Percentiles rank a stretch among this genome's conserved stretches.
Conservation (phyloP, 2,113 vertebrate genomes). For the Nematolebias whitei region DNA sequence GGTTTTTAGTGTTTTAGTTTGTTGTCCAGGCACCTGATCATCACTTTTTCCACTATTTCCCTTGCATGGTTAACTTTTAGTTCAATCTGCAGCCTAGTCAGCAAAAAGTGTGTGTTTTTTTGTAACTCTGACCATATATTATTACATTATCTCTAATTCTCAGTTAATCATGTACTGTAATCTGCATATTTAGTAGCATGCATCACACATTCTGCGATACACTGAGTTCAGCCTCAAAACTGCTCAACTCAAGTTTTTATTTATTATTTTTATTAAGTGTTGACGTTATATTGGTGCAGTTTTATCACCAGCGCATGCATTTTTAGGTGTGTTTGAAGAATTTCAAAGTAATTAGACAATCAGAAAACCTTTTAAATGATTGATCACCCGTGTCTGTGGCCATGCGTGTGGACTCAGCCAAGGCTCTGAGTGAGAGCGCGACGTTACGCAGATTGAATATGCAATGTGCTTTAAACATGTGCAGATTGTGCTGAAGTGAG, state of each 20-base stretch:
- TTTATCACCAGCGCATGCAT: neutral
- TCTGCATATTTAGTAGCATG: too few relatives aligned
- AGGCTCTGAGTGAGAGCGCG: neutral
- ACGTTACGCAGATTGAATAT: slow-evolving; percentile 8
- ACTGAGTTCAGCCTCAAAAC: too few relatives aligned
- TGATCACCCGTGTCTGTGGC: slow-evolving; percentile 6
- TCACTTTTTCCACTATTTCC: slow-evolving; percentile 12
- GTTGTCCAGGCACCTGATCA: slow-evolving; percentile 17
- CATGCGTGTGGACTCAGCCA: slow-evolving; percentile 12
- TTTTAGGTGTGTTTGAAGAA: slow-evolving; percentile 1
- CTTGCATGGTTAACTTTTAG: slow-evolving; percentile 48
- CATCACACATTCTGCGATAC: too few relatives aligned
- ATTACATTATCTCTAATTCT: too few relatives aligned
- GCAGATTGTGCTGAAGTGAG: neutral
- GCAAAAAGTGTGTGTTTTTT: slow-evolving; percentile 16
- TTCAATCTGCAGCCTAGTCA: slow-evolving; percentile 33
- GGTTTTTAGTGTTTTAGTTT: slow-evolving; percentile 17
- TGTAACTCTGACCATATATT: neutral
- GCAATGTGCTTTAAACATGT: neutral
- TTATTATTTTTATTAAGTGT: too few relatives aligned
- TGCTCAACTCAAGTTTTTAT: too few relatives aligned
- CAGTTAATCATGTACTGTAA: too few relatives aligned
- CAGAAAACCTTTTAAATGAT: slow-evolving; percentile 2
- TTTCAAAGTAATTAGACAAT: slow-evolving; percentile 17
- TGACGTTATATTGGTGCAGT: neutral